Conservation (phyloP, 2,113 vertebrate species). For the Atherinomorus stipes region DNA sequence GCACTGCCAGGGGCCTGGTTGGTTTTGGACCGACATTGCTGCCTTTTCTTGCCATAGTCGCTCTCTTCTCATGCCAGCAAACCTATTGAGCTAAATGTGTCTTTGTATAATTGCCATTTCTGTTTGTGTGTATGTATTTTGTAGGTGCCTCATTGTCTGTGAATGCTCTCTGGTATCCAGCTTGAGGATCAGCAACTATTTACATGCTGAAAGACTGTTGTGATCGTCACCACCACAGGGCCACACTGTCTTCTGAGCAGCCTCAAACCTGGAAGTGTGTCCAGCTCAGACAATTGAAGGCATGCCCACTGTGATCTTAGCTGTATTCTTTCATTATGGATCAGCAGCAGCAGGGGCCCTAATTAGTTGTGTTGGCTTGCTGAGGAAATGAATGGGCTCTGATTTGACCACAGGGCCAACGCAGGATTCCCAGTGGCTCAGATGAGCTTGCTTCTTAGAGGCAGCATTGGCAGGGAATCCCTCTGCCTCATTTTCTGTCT, state of each 20-base stretch:
- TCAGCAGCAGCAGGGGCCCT: conserved; percentile 68
- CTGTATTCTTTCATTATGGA: conserved; percentile 71
- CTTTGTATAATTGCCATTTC: conserved; percentile 31
- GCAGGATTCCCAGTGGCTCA: conserved; percentile 31
- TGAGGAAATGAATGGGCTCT: conserved; percentile 69
- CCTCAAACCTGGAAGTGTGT: conserved; percentile 51
- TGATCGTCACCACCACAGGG: conserved; percentile 43
- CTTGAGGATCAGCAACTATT: conserved; percentile 44
- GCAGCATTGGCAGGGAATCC: conserved; percentile 54
- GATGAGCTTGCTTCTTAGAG: conserved; percentile 58
- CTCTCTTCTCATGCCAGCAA: conserved; percentile 57
- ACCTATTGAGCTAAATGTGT: conserved; percentile 35
- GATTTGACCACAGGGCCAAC: conserved; percentile 52
- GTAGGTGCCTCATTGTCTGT: conserved; percentile 1
- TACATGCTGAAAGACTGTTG: conserved; percentile 49
- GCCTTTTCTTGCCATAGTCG: conserved; percentile 20
- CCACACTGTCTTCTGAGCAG: conserved; percentile 32
- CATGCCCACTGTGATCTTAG: conserved; percentile 70
- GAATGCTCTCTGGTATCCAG: conserved; percentile 33
- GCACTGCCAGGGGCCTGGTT: conserved; percentile 47
- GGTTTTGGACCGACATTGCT: conserved; percentile 54
- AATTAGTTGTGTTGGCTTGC: conserved; percentile 70
- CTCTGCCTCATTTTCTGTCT: conserved; percentile 47
- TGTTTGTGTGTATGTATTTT: conserved; percentile 5
- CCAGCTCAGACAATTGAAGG: conserved; percentile 76